These are phyloP conservation scores for Syngnathus rostellatus DNA, from an alignment of 2,797 vertebrate genomes.

Conservation along the genomic window DNA sequence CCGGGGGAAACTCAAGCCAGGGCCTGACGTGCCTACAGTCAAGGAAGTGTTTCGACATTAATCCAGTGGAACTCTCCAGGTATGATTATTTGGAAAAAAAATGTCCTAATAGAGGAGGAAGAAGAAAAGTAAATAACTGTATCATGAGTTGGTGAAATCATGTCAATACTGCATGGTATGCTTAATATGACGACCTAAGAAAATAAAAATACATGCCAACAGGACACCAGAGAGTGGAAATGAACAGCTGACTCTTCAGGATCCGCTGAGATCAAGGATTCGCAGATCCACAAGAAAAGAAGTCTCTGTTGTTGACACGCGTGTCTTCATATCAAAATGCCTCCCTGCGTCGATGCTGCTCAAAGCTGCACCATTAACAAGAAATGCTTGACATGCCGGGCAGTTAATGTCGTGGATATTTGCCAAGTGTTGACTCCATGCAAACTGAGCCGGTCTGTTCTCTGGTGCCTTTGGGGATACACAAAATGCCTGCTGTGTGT, in stretches of 20 bases:
- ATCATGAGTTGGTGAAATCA: conserved; percentile 33
- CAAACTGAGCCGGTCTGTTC: conserved; percentile 38
- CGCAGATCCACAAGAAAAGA: conserved; percentile 3
- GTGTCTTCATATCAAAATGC: conserved; percentile 11
- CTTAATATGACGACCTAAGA: conserved; percentile 9
- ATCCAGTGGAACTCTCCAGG: background rate
- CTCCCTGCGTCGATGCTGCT: conserved; percentile 2
- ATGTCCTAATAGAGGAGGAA: background rate
- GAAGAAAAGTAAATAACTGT: no score
- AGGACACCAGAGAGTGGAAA: conserved; percentile 6
- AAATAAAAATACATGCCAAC: conserved; percentile 11
- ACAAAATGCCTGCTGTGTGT: conserved; percentile 50
- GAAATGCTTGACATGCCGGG: conserved; percentile 38
- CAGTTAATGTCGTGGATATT: conserved; percentile 49
- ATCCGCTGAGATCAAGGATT: conserved; percentile 9
- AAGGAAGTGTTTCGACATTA: conserved; percentile 42
- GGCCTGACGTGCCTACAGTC: conserved; percentile 40
- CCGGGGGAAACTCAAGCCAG: conserved; percentile 28
- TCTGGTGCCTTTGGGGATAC: conserved; percentile 42
- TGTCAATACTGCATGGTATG: background rate
- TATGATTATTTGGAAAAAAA: no score
- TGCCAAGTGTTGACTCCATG: conserved; percentile 52
- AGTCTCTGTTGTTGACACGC: conserved; percentile 28
- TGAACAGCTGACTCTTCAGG: background rate
- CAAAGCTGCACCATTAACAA: conserved; percentile 44